phyloP scores from a whole-genome alignment of 2,797 vertebrate species.

The Zalophus californianus region DNA sequence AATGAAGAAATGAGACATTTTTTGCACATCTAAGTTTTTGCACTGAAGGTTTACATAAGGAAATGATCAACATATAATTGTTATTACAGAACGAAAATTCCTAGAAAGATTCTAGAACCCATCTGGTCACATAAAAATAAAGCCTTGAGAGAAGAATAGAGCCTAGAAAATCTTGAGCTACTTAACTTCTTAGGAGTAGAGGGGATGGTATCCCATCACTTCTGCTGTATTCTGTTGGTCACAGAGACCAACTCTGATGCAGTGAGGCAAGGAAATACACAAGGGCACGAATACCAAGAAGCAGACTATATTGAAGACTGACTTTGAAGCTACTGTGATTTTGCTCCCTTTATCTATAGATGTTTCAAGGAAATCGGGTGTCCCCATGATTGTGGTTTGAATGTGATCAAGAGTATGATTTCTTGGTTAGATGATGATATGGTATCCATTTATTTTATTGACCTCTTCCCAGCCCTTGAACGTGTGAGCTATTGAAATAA shows the following conservation, averaged over 20 bases:
- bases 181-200: neutral
- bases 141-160: neutral
- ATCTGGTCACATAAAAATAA: neutral
- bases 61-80: neutral
- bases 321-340: too few species aligned
- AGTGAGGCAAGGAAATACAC: neutral
- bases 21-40: neutral
- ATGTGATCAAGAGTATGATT: neutral
- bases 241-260: neutral
- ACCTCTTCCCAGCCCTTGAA: neutral
- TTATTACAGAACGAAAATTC: neutral
- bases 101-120: neutral
- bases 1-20: neutral
- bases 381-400: neutral
- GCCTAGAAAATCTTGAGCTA: neutral
- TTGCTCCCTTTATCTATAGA: neutral
- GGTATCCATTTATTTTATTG: neutral
- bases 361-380: neutral
- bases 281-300: neutral
- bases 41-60: neutral
- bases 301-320: neutral
- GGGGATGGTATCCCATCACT: neutral
- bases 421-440: neutral
- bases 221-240: neutral
- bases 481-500: neutral